phyloP scores from a whole-genome alignment of 2,888 invertebrate genomes.

The Vesta saturnalis region DNA sequence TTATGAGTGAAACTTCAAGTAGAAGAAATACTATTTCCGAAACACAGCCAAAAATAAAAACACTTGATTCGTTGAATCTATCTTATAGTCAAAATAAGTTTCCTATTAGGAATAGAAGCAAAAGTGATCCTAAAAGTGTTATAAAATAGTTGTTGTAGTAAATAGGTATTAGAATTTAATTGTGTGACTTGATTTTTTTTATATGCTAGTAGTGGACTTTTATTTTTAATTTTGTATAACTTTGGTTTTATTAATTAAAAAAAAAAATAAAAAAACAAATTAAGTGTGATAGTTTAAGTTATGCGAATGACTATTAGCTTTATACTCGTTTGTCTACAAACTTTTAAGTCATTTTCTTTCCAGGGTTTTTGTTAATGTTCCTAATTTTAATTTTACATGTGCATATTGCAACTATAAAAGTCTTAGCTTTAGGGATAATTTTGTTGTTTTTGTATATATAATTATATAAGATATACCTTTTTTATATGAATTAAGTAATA shows the following conservation, averaged over 20 bases:
- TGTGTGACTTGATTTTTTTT: not conserved
- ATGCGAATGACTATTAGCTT: conserved; percentile 20
- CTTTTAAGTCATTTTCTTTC: conserved; percentile 22
- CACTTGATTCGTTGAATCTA: conserved; percentile 63
- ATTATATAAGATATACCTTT: conserved; percentile 15
- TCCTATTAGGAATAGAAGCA: conserved; percentile 63
- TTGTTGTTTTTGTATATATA: conserved; percentile 7
- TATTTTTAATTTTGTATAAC: conserved; percentile 17
- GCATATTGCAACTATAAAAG: conserved; percentile 18
- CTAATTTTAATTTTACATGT: conserved; percentile 28
- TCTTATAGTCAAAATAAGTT: conserved; percentile 70
- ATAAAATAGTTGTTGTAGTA: conserved; percentile 26
- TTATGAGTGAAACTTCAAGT: conserved; percentile 27
- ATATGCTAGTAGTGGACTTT: not conserved
- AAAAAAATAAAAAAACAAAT: not conserved
- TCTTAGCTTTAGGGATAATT: conserved; percentile 7
- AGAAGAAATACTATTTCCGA: conserved; percentile 20
- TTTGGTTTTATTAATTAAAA: not conserved
- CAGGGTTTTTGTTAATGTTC: conserved; percentile 35
- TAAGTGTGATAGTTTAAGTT: conserved; percentile 6
- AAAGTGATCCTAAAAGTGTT: conserved; percentile 36
- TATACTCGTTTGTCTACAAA: conserved; percentile 24
- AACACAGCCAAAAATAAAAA: conserved; percentile 53
- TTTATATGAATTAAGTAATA: conserved; percentile 5
- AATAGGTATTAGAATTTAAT: conserved; percentile 1